phyloP scores from a whole-genome alignment of 1,140 invertebrate species.

The Ridgeia piscesae region DNA sequence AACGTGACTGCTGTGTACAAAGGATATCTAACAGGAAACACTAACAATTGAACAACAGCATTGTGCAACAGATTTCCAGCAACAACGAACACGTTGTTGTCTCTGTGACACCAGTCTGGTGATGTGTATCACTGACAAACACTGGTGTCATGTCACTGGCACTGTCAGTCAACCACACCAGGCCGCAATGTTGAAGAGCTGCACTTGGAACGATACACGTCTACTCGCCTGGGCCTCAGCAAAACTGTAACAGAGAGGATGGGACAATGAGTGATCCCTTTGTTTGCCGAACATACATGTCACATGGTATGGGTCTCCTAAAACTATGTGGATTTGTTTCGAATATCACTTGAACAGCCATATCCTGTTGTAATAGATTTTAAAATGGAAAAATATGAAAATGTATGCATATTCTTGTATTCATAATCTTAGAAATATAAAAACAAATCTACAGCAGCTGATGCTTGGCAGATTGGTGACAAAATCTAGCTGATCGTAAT shows the following conservation, averaged over 20 bases:
- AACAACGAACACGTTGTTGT: not conserved
- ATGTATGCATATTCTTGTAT: too few species aligned
- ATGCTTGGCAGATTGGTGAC: too few species aligned
- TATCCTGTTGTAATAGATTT: too few species aligned
- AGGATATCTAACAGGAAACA: not conserved
- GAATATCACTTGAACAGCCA: too few species aligned
- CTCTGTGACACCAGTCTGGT: not conserved
- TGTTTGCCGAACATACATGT: not conserved
- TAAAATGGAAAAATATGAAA: too few species aligned
- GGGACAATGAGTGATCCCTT: not conserved
- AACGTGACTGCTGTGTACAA: not conserved
- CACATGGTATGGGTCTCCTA: too few species aligned
- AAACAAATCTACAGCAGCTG: too few species aligned
- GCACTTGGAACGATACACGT: not conserved
- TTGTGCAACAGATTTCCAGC: not conserved
- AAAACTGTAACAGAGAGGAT: conserved; percentile 10
- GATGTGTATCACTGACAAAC: not conserved
- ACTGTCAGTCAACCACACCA: not conserved
- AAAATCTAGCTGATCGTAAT: too few species aligned
- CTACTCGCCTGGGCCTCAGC: not conserved
- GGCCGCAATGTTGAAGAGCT: not conserved
- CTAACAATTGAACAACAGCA: not conserved
- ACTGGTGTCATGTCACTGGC: not conserved
- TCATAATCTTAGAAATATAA: too few species aligned
- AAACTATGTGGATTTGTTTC: too few species aligned